phyloP scores from a whole-genome alignment of 1,140 invertebrate genomes.

The Ectropis grisescens region DNA sequence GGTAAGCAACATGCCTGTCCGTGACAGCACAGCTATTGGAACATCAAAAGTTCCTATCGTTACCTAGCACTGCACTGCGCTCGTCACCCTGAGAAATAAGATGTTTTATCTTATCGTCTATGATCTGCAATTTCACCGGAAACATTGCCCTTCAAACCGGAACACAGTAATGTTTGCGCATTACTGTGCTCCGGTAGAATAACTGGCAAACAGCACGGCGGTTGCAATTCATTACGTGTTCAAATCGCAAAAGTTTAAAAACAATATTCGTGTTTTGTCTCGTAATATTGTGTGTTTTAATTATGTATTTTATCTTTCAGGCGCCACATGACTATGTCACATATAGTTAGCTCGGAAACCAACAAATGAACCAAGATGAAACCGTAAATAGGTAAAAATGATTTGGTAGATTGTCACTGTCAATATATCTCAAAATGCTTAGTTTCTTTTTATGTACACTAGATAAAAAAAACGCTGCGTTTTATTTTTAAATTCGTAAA shows the following conservation, averaged over 20 bases:
- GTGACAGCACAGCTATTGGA: too few relatives aligned
- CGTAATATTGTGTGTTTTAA: too few relatives aligned
- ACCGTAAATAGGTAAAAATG: background rate
- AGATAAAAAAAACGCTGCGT: background rate
- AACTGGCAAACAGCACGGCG: background rate
- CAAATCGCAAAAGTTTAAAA: background rate
- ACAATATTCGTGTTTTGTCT: background rate
- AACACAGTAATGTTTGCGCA: background rate
- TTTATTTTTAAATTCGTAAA: slow-evolving; percentile 1
- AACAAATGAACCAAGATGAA: slow-evolving; percentile 9
- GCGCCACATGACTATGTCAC: slow-evolving; percentile 45
- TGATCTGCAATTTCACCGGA: too few relatives aligned
- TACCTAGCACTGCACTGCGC: too few relatives aligned
- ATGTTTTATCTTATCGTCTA: too few relatives aligned
- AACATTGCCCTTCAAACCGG: too few relatives aligned
- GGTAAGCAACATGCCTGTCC: too few relatives aligned
- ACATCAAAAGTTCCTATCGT: too few relatives aligned
- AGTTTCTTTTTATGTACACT: too few relatives aligned
- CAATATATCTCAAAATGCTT: too few relatives aligned
- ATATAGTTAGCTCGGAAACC: slow-evolving; percentile 13
- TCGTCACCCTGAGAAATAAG: too few relatives aligned
- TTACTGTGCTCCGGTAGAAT: background rate
- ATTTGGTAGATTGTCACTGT: slow-evolving; percentile 1
- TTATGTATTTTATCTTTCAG: slow-evolving; percentile 31
- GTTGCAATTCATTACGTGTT: background rate